Evolutionary conservation across 1,140 invertebrate species (phyloP), one percentile per base, ranked within the genome.

Genomic region (Trachymyrmex septentrionalis): DNA sequence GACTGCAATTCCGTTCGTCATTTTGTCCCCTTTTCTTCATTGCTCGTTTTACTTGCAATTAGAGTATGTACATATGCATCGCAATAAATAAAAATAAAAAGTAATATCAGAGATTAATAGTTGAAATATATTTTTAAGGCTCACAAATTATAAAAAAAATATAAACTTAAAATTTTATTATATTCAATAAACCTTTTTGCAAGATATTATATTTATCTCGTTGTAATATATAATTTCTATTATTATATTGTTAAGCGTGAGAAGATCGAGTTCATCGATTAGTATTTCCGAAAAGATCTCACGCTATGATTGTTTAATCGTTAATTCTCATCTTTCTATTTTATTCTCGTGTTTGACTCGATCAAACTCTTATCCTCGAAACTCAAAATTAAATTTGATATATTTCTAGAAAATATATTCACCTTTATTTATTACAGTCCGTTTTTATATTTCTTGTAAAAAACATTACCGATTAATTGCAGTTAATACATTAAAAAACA

Each of bases 251-350:
- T 44, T 67, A 14, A 2, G 1, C 19, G 6, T 44, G n/a, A 21
- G 4, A 67, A 67, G n/a, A 21, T 67, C 10, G 10, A 67, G 10
- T 14, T 21, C 7, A 57, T 9, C 14, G 6, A 59, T 75, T 16
- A 75, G 21, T 7, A 9, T 57, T 38, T 57, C 0, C 3, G 34
- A 59, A 75, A 67, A 75, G 7, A 59, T 59, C 7, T 53, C 5
- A 6, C n/a, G 16, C 19, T 21, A 19, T 44, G 2, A 76, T 76
- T 59, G 34, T 61, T 76, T 30, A 44, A 38, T 24, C 14, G 21
- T 34, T 24, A 77, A 77, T 77, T 63, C 38, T 80, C 27, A 53
- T 77, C 24, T 69, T 53, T 24, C 30, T 7, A 34, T 69, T 53
- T 80, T 1, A 80, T 34, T 69, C 24, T 67, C 44, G 27, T 16